phyloP scores from a whole-genome alignment of 2,888 invertebrate genomes.

The Marasmarcha lunaedactyla region DNA sequence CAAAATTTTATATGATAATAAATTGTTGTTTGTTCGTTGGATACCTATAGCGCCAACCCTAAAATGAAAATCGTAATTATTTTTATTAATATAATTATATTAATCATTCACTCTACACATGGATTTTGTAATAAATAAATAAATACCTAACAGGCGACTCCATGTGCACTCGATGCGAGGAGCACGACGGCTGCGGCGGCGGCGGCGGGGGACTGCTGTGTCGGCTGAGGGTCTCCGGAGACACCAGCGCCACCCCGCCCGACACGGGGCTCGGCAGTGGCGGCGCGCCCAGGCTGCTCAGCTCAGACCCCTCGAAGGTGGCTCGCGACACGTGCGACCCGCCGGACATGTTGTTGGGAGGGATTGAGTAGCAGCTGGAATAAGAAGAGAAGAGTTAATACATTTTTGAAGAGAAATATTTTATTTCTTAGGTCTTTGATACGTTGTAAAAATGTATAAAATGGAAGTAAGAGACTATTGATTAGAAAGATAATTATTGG shows the following conservation, averaged over 20 bases:
- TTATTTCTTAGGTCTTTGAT: background rate
- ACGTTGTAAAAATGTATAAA: too few species aligned
- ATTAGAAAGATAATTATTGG: too few species aligned
- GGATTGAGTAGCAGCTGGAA: constrained; percentile 72
- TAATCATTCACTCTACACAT: too few species aligned
- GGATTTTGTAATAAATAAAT: too few species aligned
- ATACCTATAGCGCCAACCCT: too few species aligned
- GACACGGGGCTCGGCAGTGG: constrained; percentile 82
- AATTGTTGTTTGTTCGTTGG: too few species aligned
- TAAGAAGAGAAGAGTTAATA: constrained; percentile 17
- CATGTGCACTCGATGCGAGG: constrained; percentile 66
- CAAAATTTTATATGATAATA: too few species aligned
- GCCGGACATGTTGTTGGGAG: constrained; percentile 74
- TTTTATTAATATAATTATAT: too few species aligned
- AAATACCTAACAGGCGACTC: constrained; percentile 66
- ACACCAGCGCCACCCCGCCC: constrained; percentile 79
- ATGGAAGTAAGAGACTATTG: too few species aligned
- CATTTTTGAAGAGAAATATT: background rate
- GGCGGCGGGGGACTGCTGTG: constrained; percentile 72
- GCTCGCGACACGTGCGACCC: constrained; percentile 70
- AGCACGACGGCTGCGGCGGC: constrained; percentile 62
- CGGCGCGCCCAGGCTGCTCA: constrained; percentile 62
- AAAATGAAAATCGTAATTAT: too few species aligned
- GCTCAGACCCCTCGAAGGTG: constrained; percentile 54
- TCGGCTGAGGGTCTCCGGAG: constrained; percentile 78